phyloP scores from a whole-genome alignment of 2,113 vertebrate species.

The Mormoops blainvillei region DNA sequence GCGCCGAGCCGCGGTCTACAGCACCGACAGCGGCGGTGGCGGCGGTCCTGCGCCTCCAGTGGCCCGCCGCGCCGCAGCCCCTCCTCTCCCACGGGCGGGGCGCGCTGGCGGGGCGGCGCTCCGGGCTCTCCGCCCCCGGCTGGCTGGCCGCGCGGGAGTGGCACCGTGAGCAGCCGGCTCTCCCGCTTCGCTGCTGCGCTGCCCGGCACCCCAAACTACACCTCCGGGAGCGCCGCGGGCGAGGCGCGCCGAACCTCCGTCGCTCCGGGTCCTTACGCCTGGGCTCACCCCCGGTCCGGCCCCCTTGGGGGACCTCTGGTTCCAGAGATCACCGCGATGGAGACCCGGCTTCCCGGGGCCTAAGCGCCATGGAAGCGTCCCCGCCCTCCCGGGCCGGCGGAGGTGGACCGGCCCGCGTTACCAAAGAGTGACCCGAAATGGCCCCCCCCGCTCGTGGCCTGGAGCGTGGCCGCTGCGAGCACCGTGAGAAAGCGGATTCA shows the following conservation, averaged over 20 bases:
- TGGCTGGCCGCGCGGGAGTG: accelerated
- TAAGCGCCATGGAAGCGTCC: neutral
- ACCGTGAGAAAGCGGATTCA: neutral
- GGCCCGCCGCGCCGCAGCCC: constrained; percentile 65
- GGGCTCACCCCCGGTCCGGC: neutral
- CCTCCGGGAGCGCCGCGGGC: neutral
- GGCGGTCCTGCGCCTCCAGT: constrained; percentile 53
- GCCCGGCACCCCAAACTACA: neutral
- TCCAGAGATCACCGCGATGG: neutral
- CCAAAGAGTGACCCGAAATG: neutral
- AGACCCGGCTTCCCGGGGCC: neutral
- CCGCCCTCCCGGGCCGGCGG: neutral
- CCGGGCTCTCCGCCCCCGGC: constrained; percentile 47
- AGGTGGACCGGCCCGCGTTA: neutral
- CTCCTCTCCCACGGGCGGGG: constrained; percentile 68
- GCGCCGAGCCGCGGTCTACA: constrained; percentile 10
- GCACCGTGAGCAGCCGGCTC: accelerated
- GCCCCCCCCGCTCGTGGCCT: neutral
- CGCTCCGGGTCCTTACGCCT: neutral
- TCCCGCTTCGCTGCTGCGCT: neutral
- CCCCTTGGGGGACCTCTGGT: neutral
- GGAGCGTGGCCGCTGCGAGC: neutral
- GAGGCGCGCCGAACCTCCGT: neutral
- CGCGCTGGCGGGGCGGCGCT: constrained; percentile 47
- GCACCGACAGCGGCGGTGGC: constrained; percentile 38